phyloP scores from a whole-genome alignment of 1,140 invertebrate genomes.

The Amphibalanus amphitrite region DNA sequence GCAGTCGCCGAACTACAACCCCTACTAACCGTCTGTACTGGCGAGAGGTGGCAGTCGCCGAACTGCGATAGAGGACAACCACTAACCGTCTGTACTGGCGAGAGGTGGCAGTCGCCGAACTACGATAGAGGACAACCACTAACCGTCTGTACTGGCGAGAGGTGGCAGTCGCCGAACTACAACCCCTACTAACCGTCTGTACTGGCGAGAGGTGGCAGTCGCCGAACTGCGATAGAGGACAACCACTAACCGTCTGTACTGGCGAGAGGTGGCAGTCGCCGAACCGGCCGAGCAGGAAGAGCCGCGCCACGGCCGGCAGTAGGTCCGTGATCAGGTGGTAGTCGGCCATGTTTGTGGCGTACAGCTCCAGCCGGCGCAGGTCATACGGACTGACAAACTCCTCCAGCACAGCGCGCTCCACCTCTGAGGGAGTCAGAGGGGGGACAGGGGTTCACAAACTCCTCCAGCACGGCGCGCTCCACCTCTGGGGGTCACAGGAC shows the following conservation, averaged over 20 bases:
- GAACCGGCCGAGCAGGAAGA: slow-evolving; percentile 63
- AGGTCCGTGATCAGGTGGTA: slow-evolving; percentile 85
- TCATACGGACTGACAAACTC: slow-evolving; percentile 65
- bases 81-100: too few relatives aligned
- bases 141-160: too few relatives aligned
- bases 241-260: slow-evolving; percentile 59
- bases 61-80: too few relatives aligned
- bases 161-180: too few relatives aligned
- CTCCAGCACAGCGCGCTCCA: slow-evolving; percentile 36
- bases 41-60: too few relatives aligned
- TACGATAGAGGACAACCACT: too few relatives aligned
- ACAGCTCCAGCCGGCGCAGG: slow-evolving; percentile 71
- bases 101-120: too few relatives aligned
- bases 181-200: too few relatives aligned
- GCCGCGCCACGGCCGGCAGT: slow-evolving; percentile 50
- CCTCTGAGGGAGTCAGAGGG: not conserved
- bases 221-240: too few relatives aligned
- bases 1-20: too few relatives aligned
- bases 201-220: too few relatives aligned
- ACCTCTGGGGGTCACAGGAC: not conserved
- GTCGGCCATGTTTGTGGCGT: slow-evolving; percentile 82
- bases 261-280: slow-evolving; percentile 48
- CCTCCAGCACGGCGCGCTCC: slow-evolving; percentile 36
- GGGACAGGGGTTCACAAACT: not conserved
- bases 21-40: too few relatives aligned